Evolutionary conservation across 1,140 invertebrate genomes (phyloP).

Genomic region (Macrobrachium rosenbergii): DNA sequence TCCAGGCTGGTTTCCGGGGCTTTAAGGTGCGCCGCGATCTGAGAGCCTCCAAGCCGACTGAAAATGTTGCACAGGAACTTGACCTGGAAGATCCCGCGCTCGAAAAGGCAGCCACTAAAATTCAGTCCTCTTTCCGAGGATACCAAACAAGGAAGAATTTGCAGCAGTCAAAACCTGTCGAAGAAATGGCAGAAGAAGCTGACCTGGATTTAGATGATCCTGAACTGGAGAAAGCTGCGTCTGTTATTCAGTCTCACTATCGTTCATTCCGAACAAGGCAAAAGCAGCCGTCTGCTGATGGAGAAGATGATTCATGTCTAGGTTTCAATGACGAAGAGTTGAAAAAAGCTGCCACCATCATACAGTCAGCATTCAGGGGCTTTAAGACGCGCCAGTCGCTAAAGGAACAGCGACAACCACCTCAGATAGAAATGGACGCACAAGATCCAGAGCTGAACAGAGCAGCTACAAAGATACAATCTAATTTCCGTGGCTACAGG

Average conservation of each 20-base stretch:
- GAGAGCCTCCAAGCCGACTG: neutral
- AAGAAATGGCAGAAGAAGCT: neutral
- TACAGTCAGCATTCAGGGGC: constrained; percentile 19
- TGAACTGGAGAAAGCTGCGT: constrained; percentile 19
- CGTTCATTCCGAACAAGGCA: constrained; percentile 11
- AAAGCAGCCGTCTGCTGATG: neutral
- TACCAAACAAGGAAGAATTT: constrained; percentile 33
- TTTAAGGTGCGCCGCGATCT: neutral
- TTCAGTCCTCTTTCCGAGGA: constrained; percentile 27
- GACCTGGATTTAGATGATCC: constrained; percentile 31
- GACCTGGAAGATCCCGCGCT: constrained; percentile 22
- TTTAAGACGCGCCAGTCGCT: neutral
- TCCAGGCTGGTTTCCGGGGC: neutral
- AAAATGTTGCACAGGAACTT: no score
- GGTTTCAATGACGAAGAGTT: constrained; percentile 11
- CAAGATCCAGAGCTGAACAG: neutral
- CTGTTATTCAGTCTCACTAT: constrained; percentile 17
- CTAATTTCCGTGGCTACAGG: constrained; percentile 4
- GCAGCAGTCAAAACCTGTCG: neutral
- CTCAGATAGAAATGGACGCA: neutral
- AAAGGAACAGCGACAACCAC: no score
- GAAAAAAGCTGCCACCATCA: neutral
- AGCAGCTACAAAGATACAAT: constrained; percentile 30
- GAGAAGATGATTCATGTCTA: neutral
- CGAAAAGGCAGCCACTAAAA: constrained; percentile 27